phyloP scores from a whole-genome alignment of 2,113 vertebrate species.

The Labeo rohita region DNA sequence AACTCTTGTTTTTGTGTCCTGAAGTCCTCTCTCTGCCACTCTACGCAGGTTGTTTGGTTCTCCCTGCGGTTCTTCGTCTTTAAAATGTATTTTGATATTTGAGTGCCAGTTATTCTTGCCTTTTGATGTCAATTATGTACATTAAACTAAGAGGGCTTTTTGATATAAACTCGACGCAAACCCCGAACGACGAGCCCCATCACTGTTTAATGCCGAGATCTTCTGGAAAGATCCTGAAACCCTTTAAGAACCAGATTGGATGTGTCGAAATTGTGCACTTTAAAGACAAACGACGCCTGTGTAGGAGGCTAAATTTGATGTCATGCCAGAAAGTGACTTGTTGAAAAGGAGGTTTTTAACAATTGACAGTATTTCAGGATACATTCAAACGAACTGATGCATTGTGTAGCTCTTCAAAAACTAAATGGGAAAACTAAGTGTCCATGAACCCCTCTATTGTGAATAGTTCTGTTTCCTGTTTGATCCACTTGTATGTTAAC shows the following conservation, averaged over 20 bases:
- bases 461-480: conserved; percentile 10
- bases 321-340: background rate
- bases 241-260: conserved; percentile 51
- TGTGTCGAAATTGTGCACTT: conserved; percentile 53
- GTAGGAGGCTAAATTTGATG: background rate
- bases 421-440: background rate
- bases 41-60: too few species aligned
- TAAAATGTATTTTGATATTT: conserved; percentile 24
- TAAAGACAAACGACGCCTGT: conserved; percentile 34
- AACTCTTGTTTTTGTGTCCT: background rate
- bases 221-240: conserved; percentile 48
- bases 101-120: conserved; percentile 43
- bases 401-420: background rate
- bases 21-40: background rate
- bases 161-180: background rate
- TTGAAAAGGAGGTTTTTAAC: too few species aligned
- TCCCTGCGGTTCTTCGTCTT: background rate
- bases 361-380: background rate
- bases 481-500: background rate
- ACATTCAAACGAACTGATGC: background rate
- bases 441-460: background rate
- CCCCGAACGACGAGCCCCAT: background rate
- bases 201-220: background rate
- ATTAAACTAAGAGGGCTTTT: conserved; percentile 40
- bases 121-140: conserved; percentile 37